These are phyloP conservation scores for Chloropsis cyanopogon DNA, from an alignment of 2,113 vertebrate species.

Conservation along the genomic window DNA sequence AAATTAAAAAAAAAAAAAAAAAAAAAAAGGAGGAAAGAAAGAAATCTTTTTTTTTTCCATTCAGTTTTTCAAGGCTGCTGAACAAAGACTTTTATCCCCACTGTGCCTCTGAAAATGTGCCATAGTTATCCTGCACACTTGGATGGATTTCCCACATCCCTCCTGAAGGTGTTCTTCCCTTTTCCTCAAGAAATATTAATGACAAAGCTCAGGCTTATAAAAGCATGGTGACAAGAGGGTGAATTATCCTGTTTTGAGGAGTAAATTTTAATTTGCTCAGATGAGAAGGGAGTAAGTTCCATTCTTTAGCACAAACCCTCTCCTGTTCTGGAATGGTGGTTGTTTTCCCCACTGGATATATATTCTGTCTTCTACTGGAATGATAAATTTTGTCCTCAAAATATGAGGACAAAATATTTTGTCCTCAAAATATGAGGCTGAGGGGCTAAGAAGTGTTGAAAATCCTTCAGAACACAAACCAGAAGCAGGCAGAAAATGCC, in stretches of 20 bases:
- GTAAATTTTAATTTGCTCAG: background rate
- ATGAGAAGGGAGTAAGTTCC: background rate
- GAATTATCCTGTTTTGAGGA: background rate
- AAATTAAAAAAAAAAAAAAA: no score
- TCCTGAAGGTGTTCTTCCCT: background rate
- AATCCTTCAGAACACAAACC: background rate
- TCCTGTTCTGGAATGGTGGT: background rate
- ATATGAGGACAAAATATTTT: background rate
- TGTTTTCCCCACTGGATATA: background rate
- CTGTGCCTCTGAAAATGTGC: background rate
- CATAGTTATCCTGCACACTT: background rate
- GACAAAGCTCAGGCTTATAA: background rate
- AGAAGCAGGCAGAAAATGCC: background rate
- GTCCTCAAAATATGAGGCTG: background rate
- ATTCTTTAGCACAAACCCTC: background rate
- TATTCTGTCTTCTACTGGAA: background rate
- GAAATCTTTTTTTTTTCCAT: background rate
- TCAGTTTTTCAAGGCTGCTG: background rate
- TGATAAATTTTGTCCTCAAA: background rate
- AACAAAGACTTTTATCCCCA: background rate
- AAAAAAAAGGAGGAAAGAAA: rapidly evolving
- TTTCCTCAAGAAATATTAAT: background rate
- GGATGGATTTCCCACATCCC: background rate
- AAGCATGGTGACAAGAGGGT: background rate
- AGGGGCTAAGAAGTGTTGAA: background rate